These are phyloP conservation scores for Volucella inanis DNA, from an alignment of 2,888 invertebrate species.

Conservation along the genomic window DNA sequence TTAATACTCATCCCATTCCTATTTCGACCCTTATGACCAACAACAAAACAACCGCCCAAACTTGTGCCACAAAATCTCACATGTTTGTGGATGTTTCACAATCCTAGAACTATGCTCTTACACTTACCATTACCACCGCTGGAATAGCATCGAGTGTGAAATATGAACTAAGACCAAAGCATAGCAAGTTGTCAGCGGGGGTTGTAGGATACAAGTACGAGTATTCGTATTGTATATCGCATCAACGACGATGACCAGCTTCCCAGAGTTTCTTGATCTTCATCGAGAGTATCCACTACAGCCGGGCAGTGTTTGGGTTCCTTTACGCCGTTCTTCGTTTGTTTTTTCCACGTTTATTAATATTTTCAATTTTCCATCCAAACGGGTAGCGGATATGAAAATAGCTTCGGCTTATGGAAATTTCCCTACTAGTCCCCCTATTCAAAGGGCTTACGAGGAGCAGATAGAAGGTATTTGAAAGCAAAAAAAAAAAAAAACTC, in stretches of 20 bases:
- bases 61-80: conserved; percentile 69
- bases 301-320: neutral
- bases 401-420: conserved; percentile 65
- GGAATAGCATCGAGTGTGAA: conserved; percentile 67
- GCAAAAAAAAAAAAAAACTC: conserved; percentile 10
- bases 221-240: neutral
- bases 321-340: neutral
- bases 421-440: conserved; percentile 2
- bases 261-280: neutral
- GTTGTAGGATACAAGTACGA: too few relatives aligned
- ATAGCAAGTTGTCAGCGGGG: neutral
- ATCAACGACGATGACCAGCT: conserved; percentile 24
- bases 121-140: conserved; percentile 39
- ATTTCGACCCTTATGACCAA: too few relatives aligned
- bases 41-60: conserved; percentile 12
- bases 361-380: conserved; percentile 58
- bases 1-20: neutral
- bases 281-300: neutral
- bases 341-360: conserved; percentile 52
- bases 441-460: neutral
- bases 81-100: conserved; percentile 73
- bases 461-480: neutral
- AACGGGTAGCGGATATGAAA: conserved; percentile 60
- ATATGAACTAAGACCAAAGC: conserved; percentile 60
- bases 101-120: conserved; percentile 37